Evolutionary conservation across 2,113 vertebrate species (phyloP), one percentile per base, ranked within the genome.

Genomic region (Noctilio leporinus): DNA sequence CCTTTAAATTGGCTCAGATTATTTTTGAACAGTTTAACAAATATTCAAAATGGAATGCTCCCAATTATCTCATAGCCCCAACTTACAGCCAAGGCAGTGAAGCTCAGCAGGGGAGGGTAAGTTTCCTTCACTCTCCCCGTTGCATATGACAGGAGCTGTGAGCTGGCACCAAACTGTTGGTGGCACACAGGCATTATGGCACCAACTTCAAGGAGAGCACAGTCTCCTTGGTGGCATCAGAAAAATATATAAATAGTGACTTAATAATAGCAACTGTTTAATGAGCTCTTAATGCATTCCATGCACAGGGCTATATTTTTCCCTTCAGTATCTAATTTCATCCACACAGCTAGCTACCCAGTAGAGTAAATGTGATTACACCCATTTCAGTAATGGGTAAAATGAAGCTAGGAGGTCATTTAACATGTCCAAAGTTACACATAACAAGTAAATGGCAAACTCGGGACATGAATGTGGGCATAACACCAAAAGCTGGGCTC

Each of bases 11-110:
- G 28, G 51, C 7, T 59, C 49, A 22, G 10, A 16, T 35, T 55
- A 72, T 47, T 94, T 93, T 67, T 62, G 67, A 93, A 35, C 59
- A 76, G 5, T 82, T 96, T 59, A 78, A 86, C 91, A 93, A 24
- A 8, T 28, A 90, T 2, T 84, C 20, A 82, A 43, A 84, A 81
- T 30, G 3, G 26, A 69, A 78, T 69, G 7, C 33, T 43, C 20
- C 26, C 16, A 45, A 19, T 57, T 33, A 72, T 72, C 33, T 82
- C 15, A 26, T 12, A 55, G 45, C 17, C 11, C 8, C 76, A 87
- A 26, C 76, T 92, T 87, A 47, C 4, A 65, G 19, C 84, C 14
- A 88, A 89, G 35, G 55, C 81, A 43, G 1, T 24, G 19, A 40
- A 45, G 15, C 43, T n/a, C 30, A 57, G 12, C 2, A 1, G 3